Evolutionary conservation across 2,113 vertebrate species (phyloP), one percentile per base, ranked within the genome.

Genomic region (Penelope pileata): DNA sequence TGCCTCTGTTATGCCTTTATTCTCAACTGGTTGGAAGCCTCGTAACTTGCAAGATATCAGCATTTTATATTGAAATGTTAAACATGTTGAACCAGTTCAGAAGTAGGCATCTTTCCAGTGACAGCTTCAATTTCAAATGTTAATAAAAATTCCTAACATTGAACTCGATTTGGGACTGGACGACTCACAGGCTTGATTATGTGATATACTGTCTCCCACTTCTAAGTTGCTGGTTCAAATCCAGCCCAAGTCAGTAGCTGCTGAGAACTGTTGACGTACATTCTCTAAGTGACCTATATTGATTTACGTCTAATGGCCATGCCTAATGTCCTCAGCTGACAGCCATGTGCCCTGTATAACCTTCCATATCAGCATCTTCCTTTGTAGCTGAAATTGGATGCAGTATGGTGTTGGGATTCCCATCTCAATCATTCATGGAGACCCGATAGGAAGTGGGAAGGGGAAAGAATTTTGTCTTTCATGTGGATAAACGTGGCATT

Each of bases 21-120:
- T 88, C 68, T 80, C 43, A 70, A 58, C 63, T 68, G 34, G 18
- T 63, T 91, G 74, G 67, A 86, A 94, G 78, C 75, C 72, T 92
- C 56, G 3, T 86, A 68, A 83, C 91, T 93, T 90, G 64, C 58
- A 70, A 93, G 81, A 77, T 88, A 84, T 67, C 81, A 43, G 29
- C n/a, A 47, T 88, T 96, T 96, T 91, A 34, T 79, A 81, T 59
- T 84, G 86, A 94, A 93, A 79, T 2, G 14, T 95, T 85, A 18
- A 94, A 95, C 96, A 97, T 96, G 93, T 88, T 97, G 97, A 97
- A 96, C 85, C 91, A 88, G 91, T 97, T 97, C 94, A 94, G 88
- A 84, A 87, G 72, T 75, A 93, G 95, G 94, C 93, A 77, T 91
- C 81, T 80, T 94, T 96, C 97, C 96, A 95, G 94, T 91, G 82